These are phyloP conservation scores for Aphelenchoides besseyi DNA, from an alignment of 1,140 invertebrate genomes.

Conservation along the genomic window DNA sequence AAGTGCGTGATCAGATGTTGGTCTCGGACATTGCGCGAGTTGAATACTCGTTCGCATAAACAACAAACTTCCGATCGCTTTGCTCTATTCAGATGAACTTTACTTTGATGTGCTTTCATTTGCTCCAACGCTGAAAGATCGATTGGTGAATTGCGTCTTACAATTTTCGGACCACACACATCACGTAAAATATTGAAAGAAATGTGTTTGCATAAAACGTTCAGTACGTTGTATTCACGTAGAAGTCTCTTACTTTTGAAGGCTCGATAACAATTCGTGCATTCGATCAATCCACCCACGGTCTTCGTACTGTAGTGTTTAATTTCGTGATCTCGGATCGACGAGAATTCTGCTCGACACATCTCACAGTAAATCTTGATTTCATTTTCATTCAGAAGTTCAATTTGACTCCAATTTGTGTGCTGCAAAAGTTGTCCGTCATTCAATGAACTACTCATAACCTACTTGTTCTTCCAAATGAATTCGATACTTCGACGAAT, in stretches of 20 bases:
- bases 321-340: neutral
- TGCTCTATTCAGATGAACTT: conserved; percentile 7
- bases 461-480: too few species aligned
- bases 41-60: conserved; percentile 15
- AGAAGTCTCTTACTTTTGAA: conserved; percentile 6
- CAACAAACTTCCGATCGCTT: conserved; percentile 5
- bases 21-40: conserved; percentile 21
- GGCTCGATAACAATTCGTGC: conserved; percentile 19
- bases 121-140: conserved; percentile 3
- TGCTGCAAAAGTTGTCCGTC: neutral
- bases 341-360: neutral
- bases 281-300: conserved; percentile 15
- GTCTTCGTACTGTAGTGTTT: neutral
- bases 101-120: conserved; percentile 23
- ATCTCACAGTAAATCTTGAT: neutral
- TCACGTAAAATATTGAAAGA: neutral
- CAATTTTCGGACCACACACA: neutral
- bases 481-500: too few species aligned
- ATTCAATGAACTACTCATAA: neutral
- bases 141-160: neutral
- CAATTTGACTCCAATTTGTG: neutral
- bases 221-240: neutral
- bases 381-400: neutral
- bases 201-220: neutral
- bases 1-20: conserved; percentile 32